These are phyloP conservation scores for Congeria kusceri DNA, from an alignment of 2,888 invertebrate species.

Conservation along the genomic window DNA sequence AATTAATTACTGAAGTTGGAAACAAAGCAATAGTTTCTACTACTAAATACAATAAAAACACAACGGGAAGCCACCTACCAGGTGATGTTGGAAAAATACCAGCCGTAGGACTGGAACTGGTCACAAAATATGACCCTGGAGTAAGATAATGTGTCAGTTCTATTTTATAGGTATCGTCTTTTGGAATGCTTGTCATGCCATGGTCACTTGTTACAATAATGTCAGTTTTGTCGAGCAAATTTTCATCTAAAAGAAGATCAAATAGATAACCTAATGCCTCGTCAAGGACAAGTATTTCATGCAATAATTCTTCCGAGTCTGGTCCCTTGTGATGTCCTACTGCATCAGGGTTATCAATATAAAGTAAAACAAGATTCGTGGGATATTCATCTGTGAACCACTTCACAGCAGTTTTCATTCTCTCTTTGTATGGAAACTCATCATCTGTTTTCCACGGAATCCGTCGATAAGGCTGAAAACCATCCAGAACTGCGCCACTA, in stretches of 20 bases:
- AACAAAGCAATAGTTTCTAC: too few relatives aligned
- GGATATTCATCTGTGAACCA: constrained; percentile 86
- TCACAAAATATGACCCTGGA: constrained; percentile 74
- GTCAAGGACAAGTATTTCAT: constrained; percentile 87
- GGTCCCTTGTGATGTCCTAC: constrained; percentile 88
- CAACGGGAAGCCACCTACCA: constrained; percentile 59
- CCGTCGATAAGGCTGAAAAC: constrained; percentile 68
- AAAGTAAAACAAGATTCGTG: constrained; percentile 90
- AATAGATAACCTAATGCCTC: constrained; percentile 86
- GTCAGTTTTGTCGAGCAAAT: constrained; percentile 88
- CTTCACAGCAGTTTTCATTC: constrained; percentile 76
- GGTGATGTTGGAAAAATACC: constrained; percentile 87
- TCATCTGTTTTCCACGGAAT: constrained; percentile 58
- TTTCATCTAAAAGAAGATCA: constrained; percentile 86
- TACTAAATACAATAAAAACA: too few relatives aligned
- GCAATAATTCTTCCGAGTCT: constrained; percentile 82
- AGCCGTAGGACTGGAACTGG: constrained; percentile 88
- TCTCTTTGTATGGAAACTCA: constrained; percentile 73
- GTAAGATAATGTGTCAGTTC: constrained; percentile 73
- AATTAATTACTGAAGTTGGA: too few relatives aligned
- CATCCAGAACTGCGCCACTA: constrained; percentile 85
- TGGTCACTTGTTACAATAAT: constrained; percentile 91
- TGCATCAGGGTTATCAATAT: constrained; percentile 90
- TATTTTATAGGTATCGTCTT: constrained; percentile 65
- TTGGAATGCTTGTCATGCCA: constrained; percentile 88